Evolutionary conservation across 2,888 invertebrate genomes (phyloP), one percentile per base, ranked within the genome.

Genomic region (Pseudococcus viburni): DNA sequence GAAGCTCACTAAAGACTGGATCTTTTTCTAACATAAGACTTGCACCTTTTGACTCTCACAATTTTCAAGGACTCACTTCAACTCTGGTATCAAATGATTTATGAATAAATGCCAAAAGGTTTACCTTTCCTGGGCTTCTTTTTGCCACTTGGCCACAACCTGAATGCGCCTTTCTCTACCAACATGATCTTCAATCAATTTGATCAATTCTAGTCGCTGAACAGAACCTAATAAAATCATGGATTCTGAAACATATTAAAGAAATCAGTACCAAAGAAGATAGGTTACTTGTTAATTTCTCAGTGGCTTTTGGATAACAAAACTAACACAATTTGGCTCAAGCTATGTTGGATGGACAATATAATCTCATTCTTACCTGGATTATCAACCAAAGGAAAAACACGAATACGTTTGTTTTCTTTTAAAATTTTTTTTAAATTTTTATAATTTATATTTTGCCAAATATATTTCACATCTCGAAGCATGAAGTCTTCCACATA

Each of bases 401-500:
- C 96, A 90, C 96, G 95, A 39, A 97, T 92, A 85, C 93, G 93
- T 85, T 93, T 94, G 90, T 95, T 95, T 80, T 95, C 94, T 90
- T 96, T 96, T 12, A 99, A 93, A n/a, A 96, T 93, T 83, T 95
- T 94, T 91, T 98, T 97, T 6, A 99, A 93, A 91, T 96, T 96
- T 90, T 96, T 95, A 93, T 98, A 99, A 1, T 96, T 96, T 93
- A 98, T 98, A 89, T 95, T 95, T 91, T 97, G 95, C 95, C 96
- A 98, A 90, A 98, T 97, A 91, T 96, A 97, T 90, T 94, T 95
- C 0, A 97, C 95, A 90, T 97, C 95, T 3, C 96, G 93, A n/a
- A 98, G 95, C 99, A 99, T 99, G 91, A 99, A 98, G 92, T 99
- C 98, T 92, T 98, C 98, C n/a, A 98, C 99, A 92, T 96, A 97